phyloP scores from a whole-genome alignment of 2,888 invertebrate genomes.

The Coleophora flavipennella region DNA sequence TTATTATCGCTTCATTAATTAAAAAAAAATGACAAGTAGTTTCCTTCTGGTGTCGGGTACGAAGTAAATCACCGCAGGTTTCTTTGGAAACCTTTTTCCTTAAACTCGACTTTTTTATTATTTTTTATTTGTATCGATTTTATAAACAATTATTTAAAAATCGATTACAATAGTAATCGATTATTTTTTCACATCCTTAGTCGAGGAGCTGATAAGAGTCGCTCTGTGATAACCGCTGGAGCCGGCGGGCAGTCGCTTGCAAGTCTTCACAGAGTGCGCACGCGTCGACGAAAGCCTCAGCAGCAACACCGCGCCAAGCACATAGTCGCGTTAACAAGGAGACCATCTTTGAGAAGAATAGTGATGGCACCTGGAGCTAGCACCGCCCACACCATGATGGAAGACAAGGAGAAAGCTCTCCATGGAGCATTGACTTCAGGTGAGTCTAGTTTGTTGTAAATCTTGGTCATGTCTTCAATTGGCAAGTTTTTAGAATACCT shows the following conservation, averaged over 20 bases:
- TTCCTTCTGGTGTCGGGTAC: too few species aligned
- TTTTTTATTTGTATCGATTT: too few species aligned
- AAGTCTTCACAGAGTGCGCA: conserved; percentile 61
- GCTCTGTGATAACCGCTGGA: conserved; percentile 59
- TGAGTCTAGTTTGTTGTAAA: conserved; percentile 23
- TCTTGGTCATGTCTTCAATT: too few species aligned
- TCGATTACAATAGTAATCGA: too few species aligned
- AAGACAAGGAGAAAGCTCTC: conserved; percentile 64
- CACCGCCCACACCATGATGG: conserved; percentile 69
- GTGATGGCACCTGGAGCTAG: conserved; percentile 73
- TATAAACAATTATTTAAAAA: too few species aligned
- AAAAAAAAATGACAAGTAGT: too few species aligned
- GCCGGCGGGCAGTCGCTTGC: conserved; percentile 54
- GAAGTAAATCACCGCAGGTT: too few species aligned
- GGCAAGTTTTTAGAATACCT: too few species aligned
- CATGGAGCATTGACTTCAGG: conserved; percentile 46
- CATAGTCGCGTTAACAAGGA: conserved; percentile 55
- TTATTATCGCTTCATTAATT: too few species aligned
- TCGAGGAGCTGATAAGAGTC: conserved; percentile 62
- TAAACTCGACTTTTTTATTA: too few species aligned
- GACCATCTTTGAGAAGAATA: conserved; percentile 59
- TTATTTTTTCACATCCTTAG: too few species aligned
- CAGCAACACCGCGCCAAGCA: conserved; percentile 51
- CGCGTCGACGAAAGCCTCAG: conserved; percentile 52
- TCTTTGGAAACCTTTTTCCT: too few species aligned